These are phyloP conservation scores for Homarus americanus DNA, from an alignment of 1,140 invertebrate genomes.

Conservation along the genomic window DNA sequence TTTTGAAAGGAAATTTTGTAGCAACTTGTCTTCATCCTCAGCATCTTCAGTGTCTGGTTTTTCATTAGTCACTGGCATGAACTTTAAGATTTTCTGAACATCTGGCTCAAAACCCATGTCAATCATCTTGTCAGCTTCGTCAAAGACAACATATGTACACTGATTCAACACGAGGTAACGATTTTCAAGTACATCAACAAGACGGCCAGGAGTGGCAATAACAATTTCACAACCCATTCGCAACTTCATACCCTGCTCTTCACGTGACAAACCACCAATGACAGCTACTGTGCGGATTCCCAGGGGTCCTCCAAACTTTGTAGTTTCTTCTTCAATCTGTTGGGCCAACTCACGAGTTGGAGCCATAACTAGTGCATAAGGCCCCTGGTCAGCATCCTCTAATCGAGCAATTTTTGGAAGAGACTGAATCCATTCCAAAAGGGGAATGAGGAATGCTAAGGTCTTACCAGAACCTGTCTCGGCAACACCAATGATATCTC, in stretches of 20 bases:
- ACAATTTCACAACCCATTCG: constrained; percentile 99
- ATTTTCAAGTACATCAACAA: constrained; percentile 99
- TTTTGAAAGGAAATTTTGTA: constrained; percentile 97
- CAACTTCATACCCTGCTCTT: constrained; percentile 98
- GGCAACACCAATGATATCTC: constrained; percentile 99
- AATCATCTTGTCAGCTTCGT: constrained; percentile 99
- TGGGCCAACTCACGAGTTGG: constrained; percentile 99
- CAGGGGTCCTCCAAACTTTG: constrained; percentile 96
- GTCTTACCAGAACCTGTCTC: constrained; percentile 99
- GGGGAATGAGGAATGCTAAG: constrained; percentile 97
- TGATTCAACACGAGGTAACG: constrained; percentile 97
- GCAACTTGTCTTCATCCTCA: constrained; percentile 94
- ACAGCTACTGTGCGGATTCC: constrained; percentile 98
- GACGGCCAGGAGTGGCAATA: constrained; percentile 99
- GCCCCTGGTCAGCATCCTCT: constrained; percentile 95
- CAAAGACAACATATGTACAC: constrained; percentile 95
- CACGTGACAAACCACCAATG: constrained; percentile 94
- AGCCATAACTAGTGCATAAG: constrained; percentile 99
- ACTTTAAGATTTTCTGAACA: constrained; percentile 97
- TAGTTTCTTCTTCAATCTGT: constrained; percentile 99
- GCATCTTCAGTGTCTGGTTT: constrained; percentile 99
- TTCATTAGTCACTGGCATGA: constrained; percentile 98
- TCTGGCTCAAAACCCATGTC: constrained; percentile 99
- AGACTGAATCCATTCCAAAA: constrained; percentile 98
- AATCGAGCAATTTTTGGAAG: constrained; percentile 96